Conservation (phyloP, 2,797 vertebrate species). For the Momotus momota region DNA sequence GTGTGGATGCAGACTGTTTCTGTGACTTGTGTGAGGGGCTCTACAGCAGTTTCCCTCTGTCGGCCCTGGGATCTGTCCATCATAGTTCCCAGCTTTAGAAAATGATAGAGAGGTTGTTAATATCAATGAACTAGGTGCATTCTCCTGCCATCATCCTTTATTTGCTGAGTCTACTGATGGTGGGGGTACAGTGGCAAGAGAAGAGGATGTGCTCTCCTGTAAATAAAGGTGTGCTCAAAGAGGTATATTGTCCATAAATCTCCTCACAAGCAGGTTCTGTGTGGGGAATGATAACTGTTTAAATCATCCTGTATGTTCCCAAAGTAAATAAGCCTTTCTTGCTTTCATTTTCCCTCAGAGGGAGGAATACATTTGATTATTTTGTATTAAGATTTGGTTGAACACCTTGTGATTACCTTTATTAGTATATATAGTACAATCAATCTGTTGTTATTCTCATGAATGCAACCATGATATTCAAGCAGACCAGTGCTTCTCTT, state of each 20-base stretch:
- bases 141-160: background rate
- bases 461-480: background rate
- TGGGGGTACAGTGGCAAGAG: background rate
- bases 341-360: background rate
- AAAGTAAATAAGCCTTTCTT: constrained; percentile 7
- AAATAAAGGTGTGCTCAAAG: background rate
- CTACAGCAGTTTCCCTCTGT: background rate
- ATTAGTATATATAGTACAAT: background rate
- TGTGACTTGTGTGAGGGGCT: background rate
- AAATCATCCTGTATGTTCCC: background rate
- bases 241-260: background rate
- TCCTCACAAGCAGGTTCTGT: background rate
- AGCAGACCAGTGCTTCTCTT: background rate
- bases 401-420: constrained; percentile 12
- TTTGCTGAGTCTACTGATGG: background rate
- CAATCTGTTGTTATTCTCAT: background rate
- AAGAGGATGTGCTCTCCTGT: background rate
- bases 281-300: background rate
- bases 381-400: constrained; percentile 16
- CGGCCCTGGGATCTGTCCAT: constrained; percentile 48
- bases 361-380: background rate
- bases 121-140: background rate
- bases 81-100: constrained; percentile 34
- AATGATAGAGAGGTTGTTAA: background rate
- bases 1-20: constrained; percentile 54